Base-by-base conservation (phyloP, 2,888 invertebrate species). In the Creontiades dilutus region DNA sequence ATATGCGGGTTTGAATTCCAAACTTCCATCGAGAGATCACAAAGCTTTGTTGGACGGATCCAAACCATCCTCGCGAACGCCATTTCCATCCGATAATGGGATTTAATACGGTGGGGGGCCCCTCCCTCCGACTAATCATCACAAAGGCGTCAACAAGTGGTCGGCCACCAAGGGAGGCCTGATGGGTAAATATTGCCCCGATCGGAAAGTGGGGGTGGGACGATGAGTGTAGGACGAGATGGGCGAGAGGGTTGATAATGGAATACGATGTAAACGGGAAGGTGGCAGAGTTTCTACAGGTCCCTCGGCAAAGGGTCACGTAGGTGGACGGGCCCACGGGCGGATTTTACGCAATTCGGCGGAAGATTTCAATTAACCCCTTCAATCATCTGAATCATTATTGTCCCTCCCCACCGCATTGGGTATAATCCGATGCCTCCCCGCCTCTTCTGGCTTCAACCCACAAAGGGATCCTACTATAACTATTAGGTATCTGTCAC, bases 91-190 rank as follows among this genome's bases (percentile, higher is more conserved):
- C 12, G 68, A 68, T 68, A 68, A 68, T 68, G 68, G 68, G 68
- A 68, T 68, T 68, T 68, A 68, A 68, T 68, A 68, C 68, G 68
- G 68, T 68, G 11, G 23, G 68, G 23, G 0, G 5, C 23, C 19
- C 27, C 68, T 13, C 7, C 27, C 1, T n/a, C 57, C n/a, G n/a
- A n/a, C 57, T 68, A 68, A 68, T 68, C 68, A 68, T 68, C 68
- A 23, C 68, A 68, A 68, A 68, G 68, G 68, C 68, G 68, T 68
- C 68, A 68, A 68, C 68, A 68, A 68, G 68, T 68, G 68, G 68
- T 68, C 23, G n/a, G 23, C 27, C 19, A 23, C 19, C 19, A 19
- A 12, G 12, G 19, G 68, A 19, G 7, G 27, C 11, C 19, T 68
- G 23, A 27, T 68, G 23, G 68, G 68, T 68, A 68, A 68, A 68